A percentile compares a stretch with the other conserved stretches of the same genome.
Evolutionary conservation across 2,888 invertebrate genomes (phyloP).

Genomic region (Belgica antarctica): DNA sequence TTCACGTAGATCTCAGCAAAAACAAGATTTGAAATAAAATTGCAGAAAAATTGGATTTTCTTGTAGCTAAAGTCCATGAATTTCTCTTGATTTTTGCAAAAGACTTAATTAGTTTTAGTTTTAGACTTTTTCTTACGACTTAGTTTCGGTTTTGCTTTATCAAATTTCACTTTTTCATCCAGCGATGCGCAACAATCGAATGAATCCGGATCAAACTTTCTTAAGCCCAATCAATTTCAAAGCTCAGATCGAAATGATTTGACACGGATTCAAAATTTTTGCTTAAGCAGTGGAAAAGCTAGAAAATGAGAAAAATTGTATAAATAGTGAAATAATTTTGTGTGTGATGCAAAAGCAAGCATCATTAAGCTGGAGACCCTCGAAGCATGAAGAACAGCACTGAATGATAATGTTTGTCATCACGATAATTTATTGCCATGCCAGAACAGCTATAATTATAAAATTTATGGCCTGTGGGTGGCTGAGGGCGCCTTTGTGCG

Average conservation of each 20-base stretch:
- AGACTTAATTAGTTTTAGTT: conserved; percentile 10
- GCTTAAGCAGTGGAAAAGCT: conserved; percentile 9
- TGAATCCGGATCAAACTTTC: too few relatives aligned
- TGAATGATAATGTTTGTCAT: conserved; percentile 24
- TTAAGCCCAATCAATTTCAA: background rate
- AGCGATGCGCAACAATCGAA: background rate
- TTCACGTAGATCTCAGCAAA: conserved; percentile 36
- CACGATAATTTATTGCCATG: conserved; percentile 28
- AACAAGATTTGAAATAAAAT: conserved; percentile 20
- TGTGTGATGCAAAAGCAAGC: background rate
- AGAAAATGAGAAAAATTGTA: background rate
- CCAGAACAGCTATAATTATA: conserved; percentile 11
- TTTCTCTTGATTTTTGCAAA: background rate
- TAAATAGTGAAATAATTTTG: conserved; percentile 11
- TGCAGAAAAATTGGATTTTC: background rate
- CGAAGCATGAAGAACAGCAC: background rate
- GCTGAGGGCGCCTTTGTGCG: background rate
- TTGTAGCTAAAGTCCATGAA: conserved; percentile 9
- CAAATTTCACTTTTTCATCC: background rate
- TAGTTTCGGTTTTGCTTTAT: conserved; percentile 3
- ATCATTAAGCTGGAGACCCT: conserved; percentile 12
- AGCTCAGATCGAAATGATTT: background rate
- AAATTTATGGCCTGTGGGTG: conserved; percentile 18
- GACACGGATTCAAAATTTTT: conserved; percentile 1
- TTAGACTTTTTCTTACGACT: conserved; percentile 11